Evolutionary conservation across 1,140 invertebrate species (phyloP), one percentile per base, ranked within the genome.

Genomic region (Apolygus lucorum): DNA sequence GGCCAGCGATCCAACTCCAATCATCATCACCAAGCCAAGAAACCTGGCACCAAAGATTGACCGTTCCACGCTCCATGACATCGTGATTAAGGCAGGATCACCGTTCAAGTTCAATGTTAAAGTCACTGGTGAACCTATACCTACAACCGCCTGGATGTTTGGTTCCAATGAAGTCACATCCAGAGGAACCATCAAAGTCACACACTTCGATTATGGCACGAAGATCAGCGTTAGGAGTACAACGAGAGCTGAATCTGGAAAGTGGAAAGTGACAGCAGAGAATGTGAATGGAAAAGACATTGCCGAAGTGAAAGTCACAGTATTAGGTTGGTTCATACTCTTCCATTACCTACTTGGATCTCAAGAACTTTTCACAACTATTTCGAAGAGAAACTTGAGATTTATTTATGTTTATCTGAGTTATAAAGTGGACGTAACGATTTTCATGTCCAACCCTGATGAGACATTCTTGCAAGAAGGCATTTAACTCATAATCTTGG

Each of bases 231-330:
- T 95, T 27, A 85, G 90, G 62, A 89, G 90, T 74, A 92, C 96
- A 0, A 91, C 89, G 1, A 81, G 97, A 63, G 84, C 84, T 0
- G 95, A 99, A 77, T 90, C 93, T 52, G 97, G 97, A 24, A 86
- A 87, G 63, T 99, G 98, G 76, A 92, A 89, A 2, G 84, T 99
- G 67, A 90, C 87, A 25, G 93, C 97, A 49, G 93, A 95, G 78
- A 99, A 99, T 77, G 81, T 84, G 27, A 96, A 93, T 75, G 97
- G 97, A 17, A 90, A 89, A 77, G 96, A 98, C 75, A 88, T 88
- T 22, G 95, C 93, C 14, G 89, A 91, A 69, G 91, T 98, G 0
- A 92, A 90, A 73, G 95, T 99, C 2, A 92, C 88, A 28, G 92
- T 99, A 0, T 81, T 99, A 52, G 86, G 84, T 84, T 74, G n/a